Percentiles rank a stretch among this genome's conserved stretches.
Conservation (phyloP, 37 sponge, comb jelly and placozoan genomes). For the Spongia lamella region DNA sequence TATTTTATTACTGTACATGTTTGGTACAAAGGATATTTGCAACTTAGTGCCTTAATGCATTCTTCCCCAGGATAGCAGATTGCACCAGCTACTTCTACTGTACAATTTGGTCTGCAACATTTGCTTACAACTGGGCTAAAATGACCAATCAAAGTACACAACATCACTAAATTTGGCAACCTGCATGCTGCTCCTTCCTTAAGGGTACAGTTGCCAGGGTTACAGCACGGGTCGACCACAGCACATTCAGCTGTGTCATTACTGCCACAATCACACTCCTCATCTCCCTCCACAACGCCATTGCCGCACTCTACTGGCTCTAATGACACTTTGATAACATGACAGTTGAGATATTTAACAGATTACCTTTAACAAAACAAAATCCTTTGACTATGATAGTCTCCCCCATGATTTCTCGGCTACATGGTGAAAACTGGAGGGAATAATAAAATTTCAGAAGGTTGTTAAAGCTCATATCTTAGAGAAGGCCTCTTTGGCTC, state of each 20-base stretch:
- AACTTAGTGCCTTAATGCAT: background rate
- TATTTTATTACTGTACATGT: background rate
- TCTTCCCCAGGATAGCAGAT: background rate
- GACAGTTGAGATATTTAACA: background rate
- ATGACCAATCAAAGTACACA: background rate
- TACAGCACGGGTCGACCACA: conserved; percentile 54
- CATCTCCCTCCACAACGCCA: conserved; percentile 61
- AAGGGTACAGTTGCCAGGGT: conserved; percentile 55
- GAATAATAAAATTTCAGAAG: too few relatives aligned
- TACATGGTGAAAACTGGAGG: conserved; percentile 65
- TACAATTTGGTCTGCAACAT: conserved; percentile 1
- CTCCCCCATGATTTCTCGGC: conserved; percentile 41
- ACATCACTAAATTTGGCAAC: too few relatives aligned
- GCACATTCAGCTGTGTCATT: conserved; percentile 19
- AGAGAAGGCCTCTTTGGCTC: too few relatives aligned
- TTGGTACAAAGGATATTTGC: conserved; percentile 8
- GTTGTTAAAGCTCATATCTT: too few relatives aligned
- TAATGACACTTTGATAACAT: conserved; percentile 7
- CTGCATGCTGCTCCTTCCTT: conserved; percentile 46
- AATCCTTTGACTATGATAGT: conserved; percentile 36
- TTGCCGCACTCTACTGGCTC: conserved; percentile 77
- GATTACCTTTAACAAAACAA: conserved; percentile 49
- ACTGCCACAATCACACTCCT: conserved; percentile 74
- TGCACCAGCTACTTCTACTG: background rate
- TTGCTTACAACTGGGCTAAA: background rate